Evolutionary conservation across 2,113 vertebrate genomes (phyloP).

Genomic region (Acinonyx jubatus): DNA sequence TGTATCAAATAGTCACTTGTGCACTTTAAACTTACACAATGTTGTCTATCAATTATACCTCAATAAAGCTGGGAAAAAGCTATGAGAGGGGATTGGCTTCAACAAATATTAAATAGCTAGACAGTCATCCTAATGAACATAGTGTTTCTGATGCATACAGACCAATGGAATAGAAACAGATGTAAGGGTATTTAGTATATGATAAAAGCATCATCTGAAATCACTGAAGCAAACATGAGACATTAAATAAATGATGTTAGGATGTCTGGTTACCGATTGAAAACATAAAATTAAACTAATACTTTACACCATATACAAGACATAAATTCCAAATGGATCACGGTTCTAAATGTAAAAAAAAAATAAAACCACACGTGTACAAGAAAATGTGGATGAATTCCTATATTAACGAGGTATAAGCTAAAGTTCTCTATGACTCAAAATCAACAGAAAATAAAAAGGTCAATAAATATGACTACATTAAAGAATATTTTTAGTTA

Average conservation of each 20-base stretch:
- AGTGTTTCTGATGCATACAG: background rate
- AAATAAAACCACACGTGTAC: background rate
- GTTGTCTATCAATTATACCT: background rate
- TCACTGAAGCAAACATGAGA: background rate
- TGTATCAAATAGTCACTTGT: background rate
- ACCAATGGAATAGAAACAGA: background rate
- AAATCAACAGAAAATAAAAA: background rate
- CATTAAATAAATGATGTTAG: conserved; percentile 3
- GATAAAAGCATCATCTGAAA: background rate
- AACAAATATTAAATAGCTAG: background rate
- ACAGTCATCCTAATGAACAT: background rate
- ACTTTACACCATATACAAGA: background rate
- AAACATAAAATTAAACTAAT: background rate
- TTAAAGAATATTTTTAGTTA: background rate
- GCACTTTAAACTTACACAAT: background rate
- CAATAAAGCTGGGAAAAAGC: background rate
- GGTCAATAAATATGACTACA: background rate
- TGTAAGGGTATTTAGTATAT: background rate
- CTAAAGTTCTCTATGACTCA: background rate
- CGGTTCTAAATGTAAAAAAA: background rate
- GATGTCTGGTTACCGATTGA: background rate
- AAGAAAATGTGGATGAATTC: background rate
- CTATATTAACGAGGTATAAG: background rate
- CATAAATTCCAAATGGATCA: background rate
- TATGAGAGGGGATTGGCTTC: background rate